Base-by-base conservation (phyloP, 2,888 invertebrate species). In the Crioceris asparagi region DNA sequence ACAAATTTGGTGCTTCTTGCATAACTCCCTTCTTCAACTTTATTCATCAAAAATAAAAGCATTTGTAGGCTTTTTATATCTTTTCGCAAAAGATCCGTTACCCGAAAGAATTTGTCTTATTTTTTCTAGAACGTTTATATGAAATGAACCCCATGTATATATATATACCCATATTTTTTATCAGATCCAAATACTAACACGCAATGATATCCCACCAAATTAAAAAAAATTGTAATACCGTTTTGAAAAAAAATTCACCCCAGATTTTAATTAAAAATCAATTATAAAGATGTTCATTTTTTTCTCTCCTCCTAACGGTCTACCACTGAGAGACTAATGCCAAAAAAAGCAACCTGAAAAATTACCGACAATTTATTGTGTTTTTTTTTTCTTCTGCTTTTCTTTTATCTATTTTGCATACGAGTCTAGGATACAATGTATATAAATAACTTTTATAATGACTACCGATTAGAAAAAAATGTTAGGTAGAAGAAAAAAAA, bases 351-450 rank as follows among this genome's bases (percentile, higher is more conserved):
- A 46, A 49, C 46, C 46, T 55, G 59, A 60, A 56, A 62, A 60
- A 62, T 61, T 56, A 54, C 53, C 45, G 35, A 54, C 51, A 50
- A 62, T 61, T 59, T 60, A 62, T 59, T 37, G 47, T 41, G 34
- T 31, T 52, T 53, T 53, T 54, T 53, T 46, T 30, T 39, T 35
- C 23, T 42, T 49, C 43, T 50, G 47, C 49, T 46, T 49, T 39
- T 18, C 34, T 39, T 40, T 34, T 38, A 36, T 35, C 27, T 17
- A 30, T 26, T 30, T 27, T 27, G 27, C 27, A 8, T 11, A 11
- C 27, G n/a, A n/a, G n/a, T n/a, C n/a, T n/a, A n/a, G n/a, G n/a
- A n/a, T n/a, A n/a, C n/a, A n/a, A n/a, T n/a, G n/a, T n/a, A n/a
- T 35, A 41, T 43, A 46, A 46, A 46, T 44, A 40, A 44, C 33